These are phyloP conservation scores for Fregata magnificens DNA, from an alignment of 2,113 vertebrate genomes.

Conservation along the genomic window DNA sequence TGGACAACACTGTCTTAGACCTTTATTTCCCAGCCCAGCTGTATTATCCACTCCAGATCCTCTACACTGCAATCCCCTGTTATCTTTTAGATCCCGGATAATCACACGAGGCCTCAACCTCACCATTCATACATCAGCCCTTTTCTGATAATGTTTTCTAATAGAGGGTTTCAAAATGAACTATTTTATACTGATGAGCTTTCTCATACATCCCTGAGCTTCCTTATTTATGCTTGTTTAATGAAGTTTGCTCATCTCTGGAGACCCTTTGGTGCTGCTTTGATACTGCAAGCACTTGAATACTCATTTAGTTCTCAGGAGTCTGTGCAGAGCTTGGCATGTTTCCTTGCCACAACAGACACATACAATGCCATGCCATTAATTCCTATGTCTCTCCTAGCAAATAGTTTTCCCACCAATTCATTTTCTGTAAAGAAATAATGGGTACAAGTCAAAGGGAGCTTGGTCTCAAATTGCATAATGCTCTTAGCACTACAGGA, in stretches of 20 bases:
- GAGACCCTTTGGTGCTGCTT: background rate
- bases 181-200: background rate
- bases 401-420: background rate
- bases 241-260: background rate
- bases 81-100: background rate
- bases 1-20: background rate
- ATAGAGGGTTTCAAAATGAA: background rate
- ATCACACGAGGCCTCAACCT: background rate
- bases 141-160: background rate
- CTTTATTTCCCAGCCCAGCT: background rate
- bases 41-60: background rate
- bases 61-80: background rate
- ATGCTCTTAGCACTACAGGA: background rate
- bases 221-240: slow-evolving; percentile 17
- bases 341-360: background rate
- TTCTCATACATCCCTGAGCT: background rate
- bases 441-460: background rate
- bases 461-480: background rate
- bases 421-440: background rate
- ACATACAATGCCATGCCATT: background rate
- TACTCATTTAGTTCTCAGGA: background rate
- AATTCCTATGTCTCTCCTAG: background rate
- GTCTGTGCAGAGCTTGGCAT: background rate
- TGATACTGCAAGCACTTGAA: background rate
- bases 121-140: background rate